Conservation (phyloP, 2,113 vertebrate species). For the Pyxicephalus adspersus region DNA sequence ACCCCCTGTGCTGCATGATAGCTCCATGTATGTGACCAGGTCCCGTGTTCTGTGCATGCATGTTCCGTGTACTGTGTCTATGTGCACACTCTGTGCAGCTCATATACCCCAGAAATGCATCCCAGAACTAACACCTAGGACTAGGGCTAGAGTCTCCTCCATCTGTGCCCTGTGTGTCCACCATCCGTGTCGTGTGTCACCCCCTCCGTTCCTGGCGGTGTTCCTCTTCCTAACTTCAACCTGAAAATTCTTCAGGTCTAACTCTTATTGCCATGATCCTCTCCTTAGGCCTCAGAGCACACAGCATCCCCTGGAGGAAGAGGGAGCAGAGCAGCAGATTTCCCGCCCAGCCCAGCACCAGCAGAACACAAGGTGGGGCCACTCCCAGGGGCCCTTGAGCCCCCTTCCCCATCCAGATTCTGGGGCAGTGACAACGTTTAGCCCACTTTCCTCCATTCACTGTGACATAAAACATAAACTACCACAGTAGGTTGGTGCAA, state of each 20-base stretch:
- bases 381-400: conserved; percentile 61
- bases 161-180: conserved; percentile 46
- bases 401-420: conserved; percentile 49
- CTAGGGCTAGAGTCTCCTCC: conserved; percentile 26
- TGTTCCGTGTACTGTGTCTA: conserved; percentile 8
- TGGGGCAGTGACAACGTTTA: conserved; percentile 14
- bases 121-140: conserved; percentile 44
- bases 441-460: neutral
- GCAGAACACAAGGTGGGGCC: conserved; percentile 91
- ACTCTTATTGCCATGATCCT: conserved; percentile 72
- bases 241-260: conserved; percentile 60
- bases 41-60: conserved; percentile 1
- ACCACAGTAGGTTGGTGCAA: neutral
- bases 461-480: conserved; percentile 13
- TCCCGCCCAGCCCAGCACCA: conserved; percentile 80
- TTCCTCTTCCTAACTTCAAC: conserved; percentile 39
- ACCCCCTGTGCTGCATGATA: conserved; percentile 31
- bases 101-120: conserved; percentile 11
- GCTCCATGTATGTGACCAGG: neutral
- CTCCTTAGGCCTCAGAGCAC: conserved; percentile 78
- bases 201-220: conserved; percentile 28
- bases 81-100: conserved; percentile 28
- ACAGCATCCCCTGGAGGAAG: conserved; percentile 83
- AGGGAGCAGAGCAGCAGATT: conserved; percentile 88
- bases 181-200: conserved; percentile 40